Evolutionary conservation across 1,140 invertebrate species (phyloP).

Genomic region (Nephila pilipes): DNA sequence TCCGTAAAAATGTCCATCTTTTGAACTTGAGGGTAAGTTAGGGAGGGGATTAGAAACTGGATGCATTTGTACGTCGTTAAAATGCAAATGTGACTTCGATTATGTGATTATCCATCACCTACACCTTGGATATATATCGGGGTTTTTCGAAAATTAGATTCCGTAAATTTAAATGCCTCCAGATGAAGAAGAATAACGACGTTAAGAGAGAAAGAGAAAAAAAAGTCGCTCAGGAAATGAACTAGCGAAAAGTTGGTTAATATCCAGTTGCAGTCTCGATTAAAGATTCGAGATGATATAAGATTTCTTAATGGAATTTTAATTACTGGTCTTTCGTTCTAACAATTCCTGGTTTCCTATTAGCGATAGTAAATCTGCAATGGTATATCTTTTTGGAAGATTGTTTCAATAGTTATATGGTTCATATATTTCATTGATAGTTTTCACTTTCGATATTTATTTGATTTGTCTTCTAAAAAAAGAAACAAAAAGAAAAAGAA

Average conservation of each 20-base stretch:
- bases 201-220: background rate
- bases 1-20: slow-evolving; percentile 27
- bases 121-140: slow-evolving; percentile 52
- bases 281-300: slow-evolving; percentile 51
- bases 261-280: slow-evolving; percentile 31
- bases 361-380: background rate
- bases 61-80: slow-evolving; percentile 56
- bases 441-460: background rate
- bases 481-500: no score
- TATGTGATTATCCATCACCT: slow-evolving; percentile 55
- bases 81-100: slow-evolving; percentile 69
- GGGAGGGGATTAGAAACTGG: background rate
- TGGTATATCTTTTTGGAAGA: background rate
- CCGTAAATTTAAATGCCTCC: slow-evolving; percentile 48
- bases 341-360: slow-evolving; percentile 18
- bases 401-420: background rate
- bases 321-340: slow-evolving; percentile 37
- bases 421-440: background rate
- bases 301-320: slow-evolving; percentile 66
- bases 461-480: no score
- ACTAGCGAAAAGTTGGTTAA: slow-evolving; percentile 36
- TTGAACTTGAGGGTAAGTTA: background rate
- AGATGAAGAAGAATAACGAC: slow-evolving; percentile 42
- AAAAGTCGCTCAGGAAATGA: background rate
- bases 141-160: slow-evolving; percentile 64